Conservation (phyloP, 2,888 invertebrate genomes). For the Mamestra brassicae region DNA sequence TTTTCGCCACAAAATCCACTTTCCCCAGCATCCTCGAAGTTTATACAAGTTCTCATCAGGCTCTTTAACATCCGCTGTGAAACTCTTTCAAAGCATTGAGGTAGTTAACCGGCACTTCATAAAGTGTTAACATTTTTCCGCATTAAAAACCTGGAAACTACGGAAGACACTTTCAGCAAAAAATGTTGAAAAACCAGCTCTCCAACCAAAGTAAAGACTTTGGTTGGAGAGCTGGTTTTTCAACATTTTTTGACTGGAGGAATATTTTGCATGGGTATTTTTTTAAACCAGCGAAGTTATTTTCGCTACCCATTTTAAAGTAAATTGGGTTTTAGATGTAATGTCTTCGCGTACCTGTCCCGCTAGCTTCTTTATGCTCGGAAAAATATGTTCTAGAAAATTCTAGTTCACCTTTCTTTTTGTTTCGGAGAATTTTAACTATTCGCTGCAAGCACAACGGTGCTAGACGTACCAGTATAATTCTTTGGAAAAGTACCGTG, state of each 20-base stretch:
- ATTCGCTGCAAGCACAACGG: conserved; percentile 24
- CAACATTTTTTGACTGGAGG: conserved; percentile 40
- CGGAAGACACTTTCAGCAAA: conserved; percentile 39
- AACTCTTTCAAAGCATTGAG: conserved; percentile 68
- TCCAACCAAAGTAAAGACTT: conserved; percentile 24
- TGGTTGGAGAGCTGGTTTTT: too few relatives aligned
- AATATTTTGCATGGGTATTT: conserved; percentile 51
- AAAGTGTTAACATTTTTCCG: conserved; percentile 66
- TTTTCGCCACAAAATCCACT: conserved; percentile 43
- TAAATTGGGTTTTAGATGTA: conserved; percentile 65
- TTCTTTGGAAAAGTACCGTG: conserved; percentile 11
- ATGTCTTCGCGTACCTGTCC: conserved; percentile 64
- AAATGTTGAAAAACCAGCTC: conserved; percentile 37
- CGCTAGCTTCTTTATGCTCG: conserved; percentile 52
- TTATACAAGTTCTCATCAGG: conserved; percentile 60
- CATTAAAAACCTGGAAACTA: conserved; percentile 65
- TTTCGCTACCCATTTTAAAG: conserved; percentile 57
- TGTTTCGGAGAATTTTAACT: conserved; percentile 25
- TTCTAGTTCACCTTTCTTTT: conserved; percentile 33
- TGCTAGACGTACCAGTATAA: conserved; percentile 1
- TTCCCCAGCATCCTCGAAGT: conserved; percentile 49
- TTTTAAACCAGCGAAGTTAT: conserved; percentile 44
- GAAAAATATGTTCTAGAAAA: conserved; percentile 49
- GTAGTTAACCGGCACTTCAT: conserved; percentile 67
- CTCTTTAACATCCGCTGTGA: conserved; percentile 63